phyloP scores from a whole-genome alignment of 2,797 vertebrate genomes.

The Danio albolineatus region DNA sequence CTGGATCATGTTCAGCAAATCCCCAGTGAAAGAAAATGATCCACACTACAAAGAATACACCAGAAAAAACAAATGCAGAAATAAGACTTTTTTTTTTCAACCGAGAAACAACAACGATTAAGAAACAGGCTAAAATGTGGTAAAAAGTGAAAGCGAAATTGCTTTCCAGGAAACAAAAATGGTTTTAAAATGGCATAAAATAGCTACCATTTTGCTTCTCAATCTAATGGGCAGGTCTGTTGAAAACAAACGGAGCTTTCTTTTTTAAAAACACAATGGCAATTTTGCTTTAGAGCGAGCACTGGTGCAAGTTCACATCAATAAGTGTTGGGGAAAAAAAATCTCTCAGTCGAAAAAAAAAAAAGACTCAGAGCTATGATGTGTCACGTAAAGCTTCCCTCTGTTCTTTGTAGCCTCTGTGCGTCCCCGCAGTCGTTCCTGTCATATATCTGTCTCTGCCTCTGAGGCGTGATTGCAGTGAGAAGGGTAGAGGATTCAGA shows the following conservation, averaged over 20 bases:
- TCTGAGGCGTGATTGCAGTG: constrained; percentile 18
- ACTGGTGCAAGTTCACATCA: background rate
- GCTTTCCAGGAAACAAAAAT: constrained; percentile 13
- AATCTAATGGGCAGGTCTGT: constrained; percentile 8
- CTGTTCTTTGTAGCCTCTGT: constrained; percentile 26
- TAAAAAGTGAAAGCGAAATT: background rate
- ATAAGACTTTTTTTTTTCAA: background rate
- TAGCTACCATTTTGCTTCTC: background rate
- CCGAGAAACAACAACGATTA: constrained; percentile 10
- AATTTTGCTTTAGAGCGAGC: constrained; percentile 2
- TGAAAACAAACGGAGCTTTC: background rate
- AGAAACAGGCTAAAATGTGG: constrained; percentile 20
- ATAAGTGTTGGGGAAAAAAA: background rate
- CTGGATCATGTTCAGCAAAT: constrained; percentile 4
- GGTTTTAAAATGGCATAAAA: background rate
- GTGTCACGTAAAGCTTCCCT: constrained; percentile 17
- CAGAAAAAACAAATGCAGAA: background rate
- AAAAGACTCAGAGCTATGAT: constrained; percentile 11
- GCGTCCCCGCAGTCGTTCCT: constrained; percentile 41
- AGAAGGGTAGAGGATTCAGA: constrained; percentile 4
- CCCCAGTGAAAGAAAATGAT: background rate
- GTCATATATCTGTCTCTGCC: constrained; percentile 27
- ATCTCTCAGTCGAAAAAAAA: background rate
- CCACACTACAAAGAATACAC: constrained; percentile 9
- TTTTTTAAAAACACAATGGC: background rate